Evolutionary conservation across 2,113 vertebrate species (phyloP).

Genomic region (Hippolais icterina): DNA sequence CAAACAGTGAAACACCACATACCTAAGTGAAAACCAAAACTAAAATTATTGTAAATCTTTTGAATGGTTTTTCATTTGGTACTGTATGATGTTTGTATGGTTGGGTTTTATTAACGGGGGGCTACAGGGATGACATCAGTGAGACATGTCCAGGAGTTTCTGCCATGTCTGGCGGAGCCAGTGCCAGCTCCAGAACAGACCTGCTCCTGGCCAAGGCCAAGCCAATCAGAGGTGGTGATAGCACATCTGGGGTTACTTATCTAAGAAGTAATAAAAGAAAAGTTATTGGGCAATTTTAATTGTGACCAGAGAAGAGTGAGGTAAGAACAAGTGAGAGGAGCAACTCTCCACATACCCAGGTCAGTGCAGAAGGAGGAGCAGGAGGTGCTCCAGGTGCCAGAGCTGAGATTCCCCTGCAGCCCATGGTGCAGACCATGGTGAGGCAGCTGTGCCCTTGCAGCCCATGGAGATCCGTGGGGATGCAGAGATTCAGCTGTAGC

Average conservation of each 20-base stretch:
- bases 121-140: neutral
- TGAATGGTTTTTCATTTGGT: neutral
- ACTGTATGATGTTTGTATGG: neutral
- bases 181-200: neutral
- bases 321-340: neutral
- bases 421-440: accelerated
- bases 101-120: neutral
- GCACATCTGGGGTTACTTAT: neutral
- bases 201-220: neutral
- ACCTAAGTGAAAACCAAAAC: neutral
- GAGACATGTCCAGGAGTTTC: accelerated
- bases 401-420: neutral
- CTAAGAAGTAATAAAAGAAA: neutral
- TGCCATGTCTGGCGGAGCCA: neutral
- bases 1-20: neutral
- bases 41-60: neutral
- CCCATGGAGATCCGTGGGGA: neutral
- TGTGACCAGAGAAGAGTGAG: neutral
- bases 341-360: neutral
- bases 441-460: neutral
- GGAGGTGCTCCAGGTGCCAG: accelerated
- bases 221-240: neutral
- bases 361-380: neutral
- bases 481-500: neutral
- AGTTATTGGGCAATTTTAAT: neutral